phyloP scores from a whole-genome alignment of 2,888 invertebrate species.

The Caenorhabditis drosophilae region DNA sequence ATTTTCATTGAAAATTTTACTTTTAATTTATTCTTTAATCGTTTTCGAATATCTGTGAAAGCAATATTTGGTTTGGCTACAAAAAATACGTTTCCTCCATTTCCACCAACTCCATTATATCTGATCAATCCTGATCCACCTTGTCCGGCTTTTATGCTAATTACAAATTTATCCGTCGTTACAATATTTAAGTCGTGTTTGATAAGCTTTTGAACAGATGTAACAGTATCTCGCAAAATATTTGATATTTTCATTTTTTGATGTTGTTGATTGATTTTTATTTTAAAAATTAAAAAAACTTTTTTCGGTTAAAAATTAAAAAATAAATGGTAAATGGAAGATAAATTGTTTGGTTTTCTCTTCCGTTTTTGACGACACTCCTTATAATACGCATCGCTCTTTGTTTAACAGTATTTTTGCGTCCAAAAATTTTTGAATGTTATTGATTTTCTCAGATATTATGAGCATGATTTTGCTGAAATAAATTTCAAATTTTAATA shows the following conservation, averaged over 20 bases:
- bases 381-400: not conserved
- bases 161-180: slow-evolving; percentile 26
- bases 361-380: not conserved
- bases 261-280: no score
- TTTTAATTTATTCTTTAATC: slow-evolving; percentile 30
- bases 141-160: slow-evolving; percentile 47
- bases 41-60: slow-evolving; percentile 48
- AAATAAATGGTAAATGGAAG: no score
- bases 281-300: no score
- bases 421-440: slow-evolving; percentile 1
- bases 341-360: no score
- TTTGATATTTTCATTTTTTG: not conserved
- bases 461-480: no score
- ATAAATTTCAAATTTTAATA: not conserved
- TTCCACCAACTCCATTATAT: slow-evolving; percentile 65
- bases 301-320: no score
- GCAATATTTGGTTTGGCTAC: slow-evolving; percentile 46
- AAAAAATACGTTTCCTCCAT: slow-evolving; percentile 59
- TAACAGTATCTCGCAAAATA: slow-evolving; percentile 6
- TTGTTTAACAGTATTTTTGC: not conserved
- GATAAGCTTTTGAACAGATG: slow-evolving; percentile 23
- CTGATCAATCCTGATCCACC: slow-evolving; percentile 59
- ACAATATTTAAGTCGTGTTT: slow-evolving; percentile 40
- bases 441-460: no score
- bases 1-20: slow-evolving; percentile 7